Evolutionary conservation across 2,797 vertebrate species (phyloP).

Genomic region (Holocentrus rufus): DNA sequence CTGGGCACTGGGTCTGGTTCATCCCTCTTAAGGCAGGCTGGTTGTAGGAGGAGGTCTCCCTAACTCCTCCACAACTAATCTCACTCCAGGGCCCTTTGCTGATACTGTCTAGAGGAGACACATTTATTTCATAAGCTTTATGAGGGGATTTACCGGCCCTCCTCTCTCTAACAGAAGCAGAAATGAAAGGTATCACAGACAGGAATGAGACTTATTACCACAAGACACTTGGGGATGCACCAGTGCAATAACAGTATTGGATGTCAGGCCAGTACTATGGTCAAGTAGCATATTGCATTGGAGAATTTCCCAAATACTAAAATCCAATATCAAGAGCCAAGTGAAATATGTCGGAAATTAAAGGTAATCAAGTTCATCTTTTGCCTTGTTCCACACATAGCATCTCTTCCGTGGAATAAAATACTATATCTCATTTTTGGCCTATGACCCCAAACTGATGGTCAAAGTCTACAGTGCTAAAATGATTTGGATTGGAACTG

Average conservation of each 20-base stretch:
- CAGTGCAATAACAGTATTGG: constrained; percentile 3
- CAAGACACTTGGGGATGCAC: constrained; percentile 28
- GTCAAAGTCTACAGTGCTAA: background rate
- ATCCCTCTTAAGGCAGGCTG: constrained; percentile 73
- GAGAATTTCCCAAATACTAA: background rate
- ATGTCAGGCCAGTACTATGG: background rate
- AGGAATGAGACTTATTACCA: constrained; percentile 44
- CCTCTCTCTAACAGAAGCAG: constrained; percentile 39
- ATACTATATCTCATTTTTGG: background rate
- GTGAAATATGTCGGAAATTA: background rate
- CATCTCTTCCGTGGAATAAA: constrained; percentile 8
- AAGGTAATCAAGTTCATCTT: background rate
- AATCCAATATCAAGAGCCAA: background rate
- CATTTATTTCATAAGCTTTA: constrained; percentile 69
- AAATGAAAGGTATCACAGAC: constrained; percentile 52
- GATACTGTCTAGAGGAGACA: constrained; percentile 59
- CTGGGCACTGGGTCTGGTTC: constrained; percentile 72
- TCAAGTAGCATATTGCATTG: constrained; percentile 11
- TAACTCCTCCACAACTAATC: constrained; percentile 78
- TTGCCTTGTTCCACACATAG: background rate
- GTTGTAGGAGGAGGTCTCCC: constrained; percentile 61
- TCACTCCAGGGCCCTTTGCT: constrained; percentile 64
- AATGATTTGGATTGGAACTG: background rate
- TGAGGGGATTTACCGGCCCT: constrained; percentile 60
- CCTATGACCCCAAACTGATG: background rate